A percentile compares a stretch with the other conserved stretches of the same genome.
Evolutionary conservation across 2,888 invertebrate species (phyloP).

Genomic region (Sarcophaga variegata): DNA sequence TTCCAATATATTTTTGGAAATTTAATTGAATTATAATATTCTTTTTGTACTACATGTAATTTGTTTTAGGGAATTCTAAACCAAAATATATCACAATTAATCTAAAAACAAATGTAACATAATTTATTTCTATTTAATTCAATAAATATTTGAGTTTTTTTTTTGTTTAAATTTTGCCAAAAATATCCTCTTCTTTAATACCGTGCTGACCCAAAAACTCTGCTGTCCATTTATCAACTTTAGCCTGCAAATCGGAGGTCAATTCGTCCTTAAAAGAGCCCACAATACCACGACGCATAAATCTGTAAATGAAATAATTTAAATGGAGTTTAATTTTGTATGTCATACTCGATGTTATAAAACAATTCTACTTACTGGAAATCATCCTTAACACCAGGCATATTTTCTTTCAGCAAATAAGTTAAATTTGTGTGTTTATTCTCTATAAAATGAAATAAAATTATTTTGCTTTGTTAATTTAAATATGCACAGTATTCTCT

Average conservation of each 20-base stretch:
- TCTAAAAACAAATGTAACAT: neutral
- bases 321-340: too few species aligned
- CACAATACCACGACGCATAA: constrained; percentile 72
- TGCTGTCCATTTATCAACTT: constrained; percentile 68
- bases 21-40: too few species aligned
- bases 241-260: constrained; percentile 40
- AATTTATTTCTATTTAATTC: neutral
- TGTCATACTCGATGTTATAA: too few species aligned
- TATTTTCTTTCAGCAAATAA: constrained; percentile 10
- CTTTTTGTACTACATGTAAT: too few species aligned
- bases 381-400: constrained; percentile 46
- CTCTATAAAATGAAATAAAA: constrained; percentile 30
- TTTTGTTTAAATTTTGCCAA: constrained; percentile 53
- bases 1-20: too few species aligned
- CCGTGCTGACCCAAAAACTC: constrained; percentile 53
- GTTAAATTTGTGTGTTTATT: constrained; percentile 62
- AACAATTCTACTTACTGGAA: constrained; percentile 57
- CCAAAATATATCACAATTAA: neutral
- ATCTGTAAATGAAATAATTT: constrained; percentile 48
- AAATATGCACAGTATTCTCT: neutral
- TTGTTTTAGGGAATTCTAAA: too few species aligned
- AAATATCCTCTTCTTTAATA: constrained; percentile 69
- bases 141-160: too few species aligned
- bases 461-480: neutral
- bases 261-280: constrained; percentile 71